phyloP scores from a whole-genome alignment of 2,797 vertebrate genomes.

The Sebastes dallii region DNA sequence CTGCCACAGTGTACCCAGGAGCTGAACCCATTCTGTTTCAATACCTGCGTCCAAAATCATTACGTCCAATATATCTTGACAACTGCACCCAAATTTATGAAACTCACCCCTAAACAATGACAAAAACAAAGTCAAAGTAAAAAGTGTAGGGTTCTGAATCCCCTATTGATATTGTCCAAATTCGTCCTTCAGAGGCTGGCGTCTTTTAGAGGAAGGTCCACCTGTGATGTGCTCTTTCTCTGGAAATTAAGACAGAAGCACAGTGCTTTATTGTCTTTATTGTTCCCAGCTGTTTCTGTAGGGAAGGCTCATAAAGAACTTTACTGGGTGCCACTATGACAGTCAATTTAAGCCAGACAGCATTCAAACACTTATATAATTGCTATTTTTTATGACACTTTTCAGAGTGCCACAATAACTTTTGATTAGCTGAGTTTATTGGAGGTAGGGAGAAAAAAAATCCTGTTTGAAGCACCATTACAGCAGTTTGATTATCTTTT shows the following conservation, averaged over 20 bases:
- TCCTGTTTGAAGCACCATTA: constrained; percentile 66
- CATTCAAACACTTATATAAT: constrained; percentile 79
- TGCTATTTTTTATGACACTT: constrained; percentile 79
- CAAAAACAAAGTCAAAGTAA: neutral
- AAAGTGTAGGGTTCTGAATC: neutral
- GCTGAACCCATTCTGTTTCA: constrained; percentile 5
- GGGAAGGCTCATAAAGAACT: constrained; percentile 57
- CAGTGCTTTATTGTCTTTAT: constrained; percentile 55
- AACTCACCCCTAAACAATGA: constrained; percentile 7
- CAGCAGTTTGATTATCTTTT: constrained; percentile 80
- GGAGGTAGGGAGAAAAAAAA: constrained; percentile 43
- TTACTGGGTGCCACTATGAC: constrained; percentile 40
- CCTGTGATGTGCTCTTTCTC: constrained; percentile 17
- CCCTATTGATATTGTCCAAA: neutral
- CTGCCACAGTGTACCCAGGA: neutral
- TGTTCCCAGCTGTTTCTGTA: constrained; percentile 60
- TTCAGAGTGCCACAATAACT: constrained; percentile 80
- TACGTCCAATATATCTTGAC: neutral
- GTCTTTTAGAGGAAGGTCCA: neutral
- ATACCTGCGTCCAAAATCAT: neutral
- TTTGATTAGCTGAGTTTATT: constrained; percentile 84
- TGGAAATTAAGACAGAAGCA: constrained; percentile 39
- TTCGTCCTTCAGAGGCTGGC: neutral
- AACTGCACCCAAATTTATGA: constrained; percentile 12
- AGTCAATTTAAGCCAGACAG: constrained; percentile 59